Evolutionary conservation across 2,113 vertebrate genomes (phyloP).

Genomic region (Tor tambroides): DNA sequence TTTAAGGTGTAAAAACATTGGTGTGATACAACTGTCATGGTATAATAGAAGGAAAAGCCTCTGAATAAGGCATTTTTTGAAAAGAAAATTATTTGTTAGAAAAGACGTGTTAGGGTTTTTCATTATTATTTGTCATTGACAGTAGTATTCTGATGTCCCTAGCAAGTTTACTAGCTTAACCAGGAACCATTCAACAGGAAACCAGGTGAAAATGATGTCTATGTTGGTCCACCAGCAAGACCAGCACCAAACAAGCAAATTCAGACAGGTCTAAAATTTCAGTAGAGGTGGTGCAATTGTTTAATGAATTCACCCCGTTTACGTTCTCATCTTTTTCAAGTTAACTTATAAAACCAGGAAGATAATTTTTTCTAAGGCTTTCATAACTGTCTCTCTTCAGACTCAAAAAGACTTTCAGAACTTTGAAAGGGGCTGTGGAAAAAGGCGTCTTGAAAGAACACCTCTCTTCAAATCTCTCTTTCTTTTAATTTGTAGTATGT

Average conservation of each 20-base stretch:
- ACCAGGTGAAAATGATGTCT: neutral
- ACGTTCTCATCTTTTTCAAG: neutral
- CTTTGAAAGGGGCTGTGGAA: neutral
- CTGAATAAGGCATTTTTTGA: no score
- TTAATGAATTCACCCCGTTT: neutral
- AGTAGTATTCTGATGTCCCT: neutral
- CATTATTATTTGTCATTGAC: neutral
- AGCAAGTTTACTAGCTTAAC: neutral
- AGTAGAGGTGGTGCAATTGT: neutral
- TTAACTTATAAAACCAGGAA: conserved; percentile 11
- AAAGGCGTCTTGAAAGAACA: conserved; percentile 27
- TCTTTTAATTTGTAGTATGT: conserved; percentile 61
- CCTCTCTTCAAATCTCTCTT: conserved; percentile 30
- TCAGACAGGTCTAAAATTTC: neutral
- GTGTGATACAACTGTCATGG: no score
- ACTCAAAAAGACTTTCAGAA: neutral
- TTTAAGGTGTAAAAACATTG: no score
- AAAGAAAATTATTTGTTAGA: no score
- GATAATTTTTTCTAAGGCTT: neutral
- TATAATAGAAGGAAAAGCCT: no score
- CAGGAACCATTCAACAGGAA: neutral
- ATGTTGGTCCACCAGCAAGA: neutral
- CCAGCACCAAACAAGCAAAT: neutral
- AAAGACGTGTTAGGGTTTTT: no score
- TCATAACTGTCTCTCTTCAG: neutral